These are phyloP conservation scores for Bombyx huttoni DNA, from an alignment of 2,888 invertebrate species.

Conservation along the genomic window DNA sequence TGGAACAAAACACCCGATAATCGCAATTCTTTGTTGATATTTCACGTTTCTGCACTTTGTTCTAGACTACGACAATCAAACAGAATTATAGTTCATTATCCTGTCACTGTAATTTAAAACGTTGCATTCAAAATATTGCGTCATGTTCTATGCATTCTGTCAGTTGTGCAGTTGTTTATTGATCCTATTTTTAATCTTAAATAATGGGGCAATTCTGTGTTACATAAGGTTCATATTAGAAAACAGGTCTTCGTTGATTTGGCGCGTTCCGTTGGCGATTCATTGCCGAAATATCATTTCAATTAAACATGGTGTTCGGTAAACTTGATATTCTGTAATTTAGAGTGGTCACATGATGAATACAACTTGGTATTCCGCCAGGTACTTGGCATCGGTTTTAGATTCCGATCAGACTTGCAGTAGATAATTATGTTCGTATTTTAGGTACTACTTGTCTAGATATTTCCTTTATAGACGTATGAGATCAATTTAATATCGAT, in stretches of 20 bases:
- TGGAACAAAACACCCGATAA: neutral
- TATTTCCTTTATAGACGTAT: too few species aligned
- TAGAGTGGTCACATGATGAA: neutral
- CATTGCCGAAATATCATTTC: neutral
- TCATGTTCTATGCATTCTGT: neutral
- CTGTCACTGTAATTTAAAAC: neutral
- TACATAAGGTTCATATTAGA: neutral
- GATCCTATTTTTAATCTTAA: neutral
- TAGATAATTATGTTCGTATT: neutral
- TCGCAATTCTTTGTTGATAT: neutral
- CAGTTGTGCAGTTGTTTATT: neutral
- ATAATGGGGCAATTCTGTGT: neutral
- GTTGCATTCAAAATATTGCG: neutral
- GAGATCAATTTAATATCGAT: too few species aligned
- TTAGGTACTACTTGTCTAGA: neutral
- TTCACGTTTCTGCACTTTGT: neutral
- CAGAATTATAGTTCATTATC: neutral
- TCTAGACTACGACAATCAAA: neutral
- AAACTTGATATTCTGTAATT: neutral
- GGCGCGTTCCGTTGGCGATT: neutral
- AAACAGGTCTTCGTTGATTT: neutral
- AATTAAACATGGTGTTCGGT: neutral
- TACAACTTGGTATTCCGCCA: constrained; percentile 2
- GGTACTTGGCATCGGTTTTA: constrained; percentile 2
- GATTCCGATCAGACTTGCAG: neutral